Conservation (phyloP, 2,113 vertebrate species). For the Podocnemis expansa region DNA sequence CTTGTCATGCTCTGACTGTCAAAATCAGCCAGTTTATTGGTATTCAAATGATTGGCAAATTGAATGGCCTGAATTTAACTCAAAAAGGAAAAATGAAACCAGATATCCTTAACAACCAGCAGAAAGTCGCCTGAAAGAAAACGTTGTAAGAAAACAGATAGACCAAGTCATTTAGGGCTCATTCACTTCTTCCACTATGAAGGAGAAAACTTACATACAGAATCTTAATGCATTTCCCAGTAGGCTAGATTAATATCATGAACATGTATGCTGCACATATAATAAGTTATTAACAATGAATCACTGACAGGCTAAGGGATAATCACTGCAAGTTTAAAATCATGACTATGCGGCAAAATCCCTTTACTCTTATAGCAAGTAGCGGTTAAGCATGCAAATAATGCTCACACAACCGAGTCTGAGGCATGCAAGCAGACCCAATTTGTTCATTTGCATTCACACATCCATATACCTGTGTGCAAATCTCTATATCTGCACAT, state of each 20-base stretch:
- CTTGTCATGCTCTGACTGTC: constrained; percentile 46
- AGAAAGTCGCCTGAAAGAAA: background rate
- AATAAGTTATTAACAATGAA: background rate
- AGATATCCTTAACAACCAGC: background rate
- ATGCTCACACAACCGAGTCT: background rate
- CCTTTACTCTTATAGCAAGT: background rate
- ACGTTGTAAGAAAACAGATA: background rate
- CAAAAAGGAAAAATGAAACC: background rate
- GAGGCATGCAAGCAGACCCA: background rate
- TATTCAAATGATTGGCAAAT: constrained; percentile 22
- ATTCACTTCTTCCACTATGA: background rate
- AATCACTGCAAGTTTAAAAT: background rate
- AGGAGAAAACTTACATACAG: background rate
- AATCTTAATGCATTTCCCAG: background rate
- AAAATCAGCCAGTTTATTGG: constrained; percentile 32
- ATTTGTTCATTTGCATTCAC: background rate
- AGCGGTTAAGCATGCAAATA: background rate
- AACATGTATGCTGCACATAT: background rate
- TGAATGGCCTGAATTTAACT: background rate
- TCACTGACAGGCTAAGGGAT: background rate
- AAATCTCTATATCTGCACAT: background rate
- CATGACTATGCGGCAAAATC: background rate
- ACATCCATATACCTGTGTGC: background rate
- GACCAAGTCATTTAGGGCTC: background rate
- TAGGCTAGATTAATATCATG: too few species aligned